Base-by-base conservation (phyloP, 2,888 invertebrate genomes). In the Eupeodes latifasciatus region DNA sequence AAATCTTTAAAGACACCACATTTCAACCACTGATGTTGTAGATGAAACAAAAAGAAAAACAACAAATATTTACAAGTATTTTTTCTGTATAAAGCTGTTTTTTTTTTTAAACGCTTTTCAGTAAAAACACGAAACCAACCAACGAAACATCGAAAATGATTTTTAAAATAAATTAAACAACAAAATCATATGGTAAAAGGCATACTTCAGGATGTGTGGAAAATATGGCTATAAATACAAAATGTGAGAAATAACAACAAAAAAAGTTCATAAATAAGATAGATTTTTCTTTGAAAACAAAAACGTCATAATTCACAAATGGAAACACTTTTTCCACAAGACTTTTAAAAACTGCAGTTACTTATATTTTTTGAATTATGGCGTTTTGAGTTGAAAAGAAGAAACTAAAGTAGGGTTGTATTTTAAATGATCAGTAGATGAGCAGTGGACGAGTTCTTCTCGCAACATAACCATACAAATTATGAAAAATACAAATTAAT, bases 31-130 rank as follows among this genome's bases (percentile, higher is more conserved):
- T 72, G 59, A 53, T 62, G 49, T 66, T 27, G 66, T 12, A 66
- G 66, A 49, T 27, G 14, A 59, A 47, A 66, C 44, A 12, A 19
- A 66, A 64, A 12, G 19, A 9, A 66, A 27, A 49, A 66, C 47
- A 55, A 79, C 36, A 83, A 36, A 83, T 64, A 83, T 77, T 49
- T 77, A 77, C 64, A 64, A 74, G 55, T 61, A 57, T 72, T 59
- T 75, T 74, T 59, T 78, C 49, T 55, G 53, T 62, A 47, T 69
- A 40, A 75, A 84, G 87, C 84, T 62, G 84, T 77, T 84, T 82
- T 83, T 27, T 27, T 27, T 27, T 40, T 80, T 67, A 57, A 84
- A 64, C 80, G 76, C 76, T 77, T 87, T 62, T 87, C 51, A 83
- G 55, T 49, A 40, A 40, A 62, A 57, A 87, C 84, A 80, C 66